phyloP scores from a whole-genome alignment of 2,888 invertebrate genomes.

The Temnothorax ravouxi region DNA sequence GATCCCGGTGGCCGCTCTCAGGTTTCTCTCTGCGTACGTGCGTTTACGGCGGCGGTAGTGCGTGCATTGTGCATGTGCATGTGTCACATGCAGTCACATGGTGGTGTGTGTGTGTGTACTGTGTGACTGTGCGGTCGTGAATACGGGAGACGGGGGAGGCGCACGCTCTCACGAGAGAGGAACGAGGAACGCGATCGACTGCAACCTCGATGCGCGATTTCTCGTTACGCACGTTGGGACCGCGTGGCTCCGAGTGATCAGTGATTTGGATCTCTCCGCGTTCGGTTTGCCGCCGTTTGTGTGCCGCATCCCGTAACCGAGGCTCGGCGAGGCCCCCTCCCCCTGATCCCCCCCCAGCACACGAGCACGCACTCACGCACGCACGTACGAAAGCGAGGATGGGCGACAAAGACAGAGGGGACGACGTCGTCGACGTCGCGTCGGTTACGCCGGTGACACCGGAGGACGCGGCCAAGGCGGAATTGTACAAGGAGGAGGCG shows the following conservation, averaged over 20 bases:
- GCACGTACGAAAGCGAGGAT: conserved; percentile 65
- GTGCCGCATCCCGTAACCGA: too few species aligned
- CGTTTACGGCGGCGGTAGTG: too few species aligned
- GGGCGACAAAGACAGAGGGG: conserved; percentile 81
- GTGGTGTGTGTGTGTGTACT: too few species aligned
- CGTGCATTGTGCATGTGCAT: too few species aligned
- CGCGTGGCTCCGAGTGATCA: background rate
- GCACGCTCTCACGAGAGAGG: conserved; percentile 10
- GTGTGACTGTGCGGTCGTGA: background rate
- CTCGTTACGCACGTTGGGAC: conserved; percentile 31
- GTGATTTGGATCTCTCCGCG: too few species aligned
- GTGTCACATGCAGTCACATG: too few species aligned
- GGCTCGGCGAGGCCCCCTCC: background rate
- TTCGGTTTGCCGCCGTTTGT: background rate
- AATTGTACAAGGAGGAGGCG: conserved; percentile 95
- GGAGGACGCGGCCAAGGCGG: conserved; percentile 90
- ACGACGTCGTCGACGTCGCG: conserved; percentile 78
- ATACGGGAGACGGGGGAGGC: background rate
- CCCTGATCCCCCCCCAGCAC: background rate
- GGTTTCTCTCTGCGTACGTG: too few species aligned
- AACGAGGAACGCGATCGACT: background rate
- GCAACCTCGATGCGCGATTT: conserved; percentile 34
- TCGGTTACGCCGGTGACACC: conserved; percentile 75
- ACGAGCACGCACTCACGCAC: background rate
- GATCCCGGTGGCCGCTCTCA: too few species aligned